Percentiles rank a stretch among this genome's conserved stretches.
Conservation (phyloP, 2,797 vertebrate species). For the Sebastes cheni region DNA sequence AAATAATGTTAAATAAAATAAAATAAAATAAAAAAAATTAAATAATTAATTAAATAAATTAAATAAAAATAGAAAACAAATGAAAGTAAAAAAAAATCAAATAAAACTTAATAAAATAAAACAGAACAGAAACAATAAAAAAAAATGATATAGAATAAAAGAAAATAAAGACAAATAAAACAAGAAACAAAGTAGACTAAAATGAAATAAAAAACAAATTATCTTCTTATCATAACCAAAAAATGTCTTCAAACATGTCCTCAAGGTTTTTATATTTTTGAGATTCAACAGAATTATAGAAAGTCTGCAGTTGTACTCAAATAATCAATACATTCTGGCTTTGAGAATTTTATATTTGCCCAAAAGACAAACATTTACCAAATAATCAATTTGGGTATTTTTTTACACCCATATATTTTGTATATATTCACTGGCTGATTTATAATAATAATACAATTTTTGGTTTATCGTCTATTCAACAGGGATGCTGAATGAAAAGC, state of each 20-base stretch:
- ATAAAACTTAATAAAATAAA: background rate
- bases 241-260: background rate
- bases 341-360: background rate
- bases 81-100: too few relatives aligned
- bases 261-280: background rate
- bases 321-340: background rate
- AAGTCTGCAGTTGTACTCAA: background rate
- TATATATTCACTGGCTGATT: background rate
- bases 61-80: background rate
- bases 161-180: background rate
- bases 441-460: too few relatives aligned
- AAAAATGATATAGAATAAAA: background rate
- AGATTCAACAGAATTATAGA: background rate
- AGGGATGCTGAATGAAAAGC: background rate
- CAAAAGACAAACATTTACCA: too few relatives aligned
- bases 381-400: too few relatives aligned
- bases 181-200: background rate
- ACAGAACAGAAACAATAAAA: too few relatives aligned
- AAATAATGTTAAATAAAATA: background rate
- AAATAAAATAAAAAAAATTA: too few relatives aligned
- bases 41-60: background rate
- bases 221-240: background rate
- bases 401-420: too few relatives aligned
- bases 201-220: background rate
- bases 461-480: background rate